Evolutionary conservation across 2,888 invertebrate genomes (phyloP).

Genomic region (Drosophila yooni): DNA sequence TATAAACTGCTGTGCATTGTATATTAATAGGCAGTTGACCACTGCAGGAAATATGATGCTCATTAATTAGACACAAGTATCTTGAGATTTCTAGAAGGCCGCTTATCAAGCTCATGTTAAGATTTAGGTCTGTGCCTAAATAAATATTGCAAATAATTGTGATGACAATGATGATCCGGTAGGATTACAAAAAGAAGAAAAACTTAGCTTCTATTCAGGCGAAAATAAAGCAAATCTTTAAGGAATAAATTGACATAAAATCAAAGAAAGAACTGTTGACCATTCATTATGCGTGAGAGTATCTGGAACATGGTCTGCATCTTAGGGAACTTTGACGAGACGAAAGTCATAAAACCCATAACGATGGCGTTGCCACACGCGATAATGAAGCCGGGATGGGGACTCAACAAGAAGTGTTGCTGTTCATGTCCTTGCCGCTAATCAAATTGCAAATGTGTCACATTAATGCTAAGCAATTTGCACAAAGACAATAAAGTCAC

Average conservation of each 20-base stretch:
- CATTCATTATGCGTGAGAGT: constrained; percentile 60
- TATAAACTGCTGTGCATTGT: constrained; percentile 36
- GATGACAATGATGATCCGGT: constrained; percentile 47
- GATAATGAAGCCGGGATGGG: neutral
- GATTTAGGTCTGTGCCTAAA: constrained; percentile 24
- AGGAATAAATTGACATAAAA: constrained; percentile 3
- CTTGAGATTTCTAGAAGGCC: constrained; percentile 53
- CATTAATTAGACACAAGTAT: constrained; percentile 69
- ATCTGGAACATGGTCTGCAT: constrained; percentile 42
- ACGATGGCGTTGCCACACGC: constrained; percentile 41
- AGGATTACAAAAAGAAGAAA: constrained; percentile 7
- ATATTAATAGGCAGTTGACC: constrained; percentile 55
- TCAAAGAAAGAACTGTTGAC: constrained; percentile 36
- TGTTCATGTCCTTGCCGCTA: constrained; percentile 28
- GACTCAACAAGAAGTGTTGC: neutral
- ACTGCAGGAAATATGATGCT: constrained; percentile 49
- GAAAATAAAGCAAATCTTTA: constrained; percentile 64
- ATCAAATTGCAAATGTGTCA: constrained; percentile 58
- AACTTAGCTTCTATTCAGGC: constrained; percentile 47
- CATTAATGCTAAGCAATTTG: constrained; percentile 57
- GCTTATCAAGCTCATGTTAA: constrained; percentile 69
- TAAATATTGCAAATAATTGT: constrained; percentile 70
- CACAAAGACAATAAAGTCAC: constrained; percentile 50
- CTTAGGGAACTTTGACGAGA: constrained; percentile 38
- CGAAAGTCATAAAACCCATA: constrained; percentile 46